These are phyloP conservation scores for Horisme vitalbata DNA, from an alignment of 2,888 invertebrate species.

Conservation along the genomic window DNA sequence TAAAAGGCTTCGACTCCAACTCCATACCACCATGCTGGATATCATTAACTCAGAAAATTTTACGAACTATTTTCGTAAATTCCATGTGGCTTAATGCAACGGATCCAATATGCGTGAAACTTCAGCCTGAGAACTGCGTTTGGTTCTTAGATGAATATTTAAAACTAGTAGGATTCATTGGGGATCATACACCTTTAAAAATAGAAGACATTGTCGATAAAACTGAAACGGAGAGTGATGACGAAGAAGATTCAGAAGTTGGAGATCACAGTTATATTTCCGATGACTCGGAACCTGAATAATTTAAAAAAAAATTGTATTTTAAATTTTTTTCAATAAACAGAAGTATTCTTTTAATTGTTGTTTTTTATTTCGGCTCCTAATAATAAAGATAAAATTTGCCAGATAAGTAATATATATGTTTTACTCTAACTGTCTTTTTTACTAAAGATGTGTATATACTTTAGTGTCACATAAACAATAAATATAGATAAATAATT, in stretches of 20 bases:
- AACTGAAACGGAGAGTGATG: constrained; percentile 3
- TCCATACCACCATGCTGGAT: constrained; percentile 40
- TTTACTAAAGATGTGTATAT: too few species aligned
- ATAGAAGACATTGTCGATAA: constrained; percentile 12
- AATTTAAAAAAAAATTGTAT: neutral
- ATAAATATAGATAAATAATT: too few species aligned
- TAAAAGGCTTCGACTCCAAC: constrained; percentile 41
- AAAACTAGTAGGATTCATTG: constrained; percentile 40
- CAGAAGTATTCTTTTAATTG: too few species aligned
- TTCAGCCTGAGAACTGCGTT: constrained; percentile 35
- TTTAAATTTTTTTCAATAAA: neutral
- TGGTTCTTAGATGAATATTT: constrained; percentile 36
- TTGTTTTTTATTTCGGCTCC: too few species aligned
- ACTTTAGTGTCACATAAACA: too few species aligned
- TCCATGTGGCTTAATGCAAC: constrained; percentile 37
- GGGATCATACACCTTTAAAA: constrained; percentile 33
- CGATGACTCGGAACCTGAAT: neutral
- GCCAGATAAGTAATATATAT: too few species aligned
- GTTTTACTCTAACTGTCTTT: too few species aligned
- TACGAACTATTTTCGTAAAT: constrained; percentile 36
- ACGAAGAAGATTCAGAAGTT: constrained; percentile 1
- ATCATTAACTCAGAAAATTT: constrained; percentile 39
- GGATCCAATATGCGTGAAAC: constrained; percentile 32
- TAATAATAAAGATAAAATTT: too few species aligned
- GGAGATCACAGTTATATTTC: too few species aligned